phyloP scores from a whole-genome alignment of 23 tunicate species.

The Styela clava region DNA sequence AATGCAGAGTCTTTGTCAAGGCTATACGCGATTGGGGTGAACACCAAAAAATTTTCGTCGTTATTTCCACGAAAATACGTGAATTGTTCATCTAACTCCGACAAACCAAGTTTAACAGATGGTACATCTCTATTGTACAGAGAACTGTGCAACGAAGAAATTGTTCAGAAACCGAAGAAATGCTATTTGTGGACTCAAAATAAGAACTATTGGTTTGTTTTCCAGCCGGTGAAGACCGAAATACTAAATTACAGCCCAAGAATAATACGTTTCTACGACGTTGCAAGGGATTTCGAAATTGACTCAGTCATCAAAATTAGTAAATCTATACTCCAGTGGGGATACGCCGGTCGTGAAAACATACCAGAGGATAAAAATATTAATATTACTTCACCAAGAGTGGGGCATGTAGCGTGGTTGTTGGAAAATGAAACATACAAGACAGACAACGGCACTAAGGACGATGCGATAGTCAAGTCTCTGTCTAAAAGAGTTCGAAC shows the following conservation, averaged over 20 bases:
- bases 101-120: neutral
- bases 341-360: neutral
- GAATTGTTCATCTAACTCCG: neutral
- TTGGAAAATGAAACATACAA: neutral
- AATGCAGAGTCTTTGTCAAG: neutral
- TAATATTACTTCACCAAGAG: neutral
- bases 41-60: neutral
- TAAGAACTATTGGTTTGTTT: neutral
- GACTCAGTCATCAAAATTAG: neutral
- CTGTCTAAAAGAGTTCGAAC: neutral
- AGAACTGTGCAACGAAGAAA: neutral
- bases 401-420: neutral
- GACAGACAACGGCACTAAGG: neutral
- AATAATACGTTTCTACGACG: neutral
- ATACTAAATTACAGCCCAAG: neutral
- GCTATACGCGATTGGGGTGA: neutral
- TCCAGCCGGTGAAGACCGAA: neutral
- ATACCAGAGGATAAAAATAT: neutral
- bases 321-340: neutral
- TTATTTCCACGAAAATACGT: neutral
- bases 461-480: neutral
- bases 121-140: neutral
- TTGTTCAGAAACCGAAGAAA: neutral
- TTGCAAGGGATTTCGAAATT: neutral
- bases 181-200: neutral